Evolutionary conservation across 2,113 vertebrate species (phyloP).

Genomic region (Xiphophorus hellerii): DNA sequence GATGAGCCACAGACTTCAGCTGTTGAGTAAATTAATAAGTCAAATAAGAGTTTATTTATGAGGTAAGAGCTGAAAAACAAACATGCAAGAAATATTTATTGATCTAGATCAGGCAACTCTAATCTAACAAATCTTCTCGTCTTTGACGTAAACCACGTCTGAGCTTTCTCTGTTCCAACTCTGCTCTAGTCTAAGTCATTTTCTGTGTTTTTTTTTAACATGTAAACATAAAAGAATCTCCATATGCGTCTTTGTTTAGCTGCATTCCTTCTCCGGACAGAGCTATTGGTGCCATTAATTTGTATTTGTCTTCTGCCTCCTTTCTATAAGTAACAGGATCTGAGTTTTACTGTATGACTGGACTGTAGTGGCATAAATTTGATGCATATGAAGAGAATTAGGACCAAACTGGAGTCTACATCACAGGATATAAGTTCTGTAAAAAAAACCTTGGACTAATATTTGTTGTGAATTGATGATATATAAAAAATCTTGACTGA

Average conservation of each 20-base stretch:
- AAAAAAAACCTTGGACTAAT: neutral
- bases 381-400: neutral
- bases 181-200: neutral
- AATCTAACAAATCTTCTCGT: no score
- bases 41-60: neutral
- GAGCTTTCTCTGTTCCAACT: neutral
- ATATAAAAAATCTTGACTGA: fast-evolving
- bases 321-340: neutral
- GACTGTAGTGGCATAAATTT: neutral
- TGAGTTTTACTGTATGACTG: neutral
- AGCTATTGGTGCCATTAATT: neutral
- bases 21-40: constrained; percentile 70
- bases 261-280: neutral
- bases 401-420: neutral
- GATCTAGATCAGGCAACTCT: no score
- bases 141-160: no score
- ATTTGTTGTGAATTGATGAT: neutral
- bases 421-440: no score
- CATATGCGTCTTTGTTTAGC: no score
- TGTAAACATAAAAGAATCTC: neutral
- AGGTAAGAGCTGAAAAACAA: neutral
- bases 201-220: neutral
- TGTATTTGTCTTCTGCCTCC: neutral
- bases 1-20: constrained; percentile 98
- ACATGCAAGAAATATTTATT: neutral